Percentiles rank a stretch among this genome's conserved stretches.
These are phyloP conservation scores for Ophiothrix spiculata DNA, from an alignment of 35 echinoderm and acorn worm genomes.

Conservation along the genomic window DNA sequence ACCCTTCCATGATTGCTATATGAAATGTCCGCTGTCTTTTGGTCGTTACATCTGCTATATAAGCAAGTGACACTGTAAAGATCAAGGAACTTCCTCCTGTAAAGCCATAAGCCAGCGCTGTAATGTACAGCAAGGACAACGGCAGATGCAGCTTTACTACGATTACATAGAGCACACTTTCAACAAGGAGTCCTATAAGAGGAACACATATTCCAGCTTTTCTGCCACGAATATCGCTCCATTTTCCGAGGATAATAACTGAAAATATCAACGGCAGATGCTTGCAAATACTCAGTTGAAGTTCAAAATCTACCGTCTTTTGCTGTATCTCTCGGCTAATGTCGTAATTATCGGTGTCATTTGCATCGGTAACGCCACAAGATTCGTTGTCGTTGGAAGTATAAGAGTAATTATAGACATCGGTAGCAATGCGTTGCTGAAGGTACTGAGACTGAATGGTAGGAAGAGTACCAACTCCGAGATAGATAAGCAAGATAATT, in stretches of 20 bases:
- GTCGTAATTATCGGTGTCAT: neutral
- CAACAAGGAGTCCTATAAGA: conserved; percentile 9
- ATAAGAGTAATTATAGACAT: neutral
- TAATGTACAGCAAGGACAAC: neutral
- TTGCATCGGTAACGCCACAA: neutral
- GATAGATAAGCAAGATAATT: neutral
- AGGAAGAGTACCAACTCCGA: neutral
- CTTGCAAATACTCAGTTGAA: neutral
- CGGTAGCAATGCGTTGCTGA: neutral
- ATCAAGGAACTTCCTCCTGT: conserved; percentile 30
- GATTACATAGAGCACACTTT: neutral
- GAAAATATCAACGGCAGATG: conserved; percentile 10
- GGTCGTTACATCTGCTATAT: conserved; percentile 49
- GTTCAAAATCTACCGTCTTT: conserved; percentile 1
- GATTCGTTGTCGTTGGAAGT: neutral
- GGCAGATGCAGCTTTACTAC: conserved; percentile 33
- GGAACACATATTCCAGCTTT: conserved; percentile 15
- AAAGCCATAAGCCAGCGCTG: neutral
- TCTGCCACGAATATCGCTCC: conserved; percentile 34
- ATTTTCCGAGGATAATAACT: conserved; percentile 8
- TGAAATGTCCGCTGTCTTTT: conserved; percentile 45
- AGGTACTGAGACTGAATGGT: neutral
- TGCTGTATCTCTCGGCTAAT: conserved; percentile 23
- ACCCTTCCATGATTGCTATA: conserved; percentile 25
- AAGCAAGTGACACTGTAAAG: conserved; percentile 22